Evolutionary conservation across 2,797 vertebrate species (phyloP).

Genomic region (Pachyuromys duprasi): DNA sequence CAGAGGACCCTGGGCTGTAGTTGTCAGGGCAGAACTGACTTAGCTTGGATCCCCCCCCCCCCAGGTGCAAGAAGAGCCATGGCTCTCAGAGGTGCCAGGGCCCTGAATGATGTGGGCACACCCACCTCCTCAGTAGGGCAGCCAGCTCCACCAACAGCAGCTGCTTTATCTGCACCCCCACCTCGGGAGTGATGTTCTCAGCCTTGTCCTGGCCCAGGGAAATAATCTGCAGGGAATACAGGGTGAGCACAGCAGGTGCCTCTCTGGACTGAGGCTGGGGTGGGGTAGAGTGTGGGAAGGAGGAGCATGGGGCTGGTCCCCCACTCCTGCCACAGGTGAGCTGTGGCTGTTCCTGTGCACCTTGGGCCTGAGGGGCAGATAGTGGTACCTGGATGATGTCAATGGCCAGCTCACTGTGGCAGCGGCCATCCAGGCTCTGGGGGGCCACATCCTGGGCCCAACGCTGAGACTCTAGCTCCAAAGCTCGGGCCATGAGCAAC

Average conservation of each 20-base stretch:
- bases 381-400: slow-evolving; percentile 92
- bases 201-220: slow-evolving; percentile 81
- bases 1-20: background rate
- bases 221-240: slow-evolving; percentile 75
- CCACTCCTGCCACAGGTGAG: fast-evolving
- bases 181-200: slow-evolving; percentile 63
- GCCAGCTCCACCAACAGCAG: slow-evolving; percentile 81
- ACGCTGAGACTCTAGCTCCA: slow-evolving; percentile 88
- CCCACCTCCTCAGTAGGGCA: slow-evolving; percentile 85
- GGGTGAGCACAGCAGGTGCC: background rate
- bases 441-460: slow-evolving; percentile 89
- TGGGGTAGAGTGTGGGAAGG: fast-evolving
- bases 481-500: slow-evolving; percentile 85
- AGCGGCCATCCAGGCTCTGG: slow-evolving; percentile 87
- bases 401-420: slow-evolving; percentile 91
- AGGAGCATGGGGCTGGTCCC: background rate
- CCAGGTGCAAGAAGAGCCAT: background rate
- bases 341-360: fast-evolving
- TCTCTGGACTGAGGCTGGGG: background rate
- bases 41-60: background rate
- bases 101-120: background rate
- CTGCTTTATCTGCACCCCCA: slow-evolving; percentile 74
- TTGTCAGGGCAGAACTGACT: background rate
- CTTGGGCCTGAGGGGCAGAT: background rate
- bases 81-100: background rate